Conservation (phyloP, 2,113 vertebrate genomes). For the Chamaetylas fuelleborni region DNA sequence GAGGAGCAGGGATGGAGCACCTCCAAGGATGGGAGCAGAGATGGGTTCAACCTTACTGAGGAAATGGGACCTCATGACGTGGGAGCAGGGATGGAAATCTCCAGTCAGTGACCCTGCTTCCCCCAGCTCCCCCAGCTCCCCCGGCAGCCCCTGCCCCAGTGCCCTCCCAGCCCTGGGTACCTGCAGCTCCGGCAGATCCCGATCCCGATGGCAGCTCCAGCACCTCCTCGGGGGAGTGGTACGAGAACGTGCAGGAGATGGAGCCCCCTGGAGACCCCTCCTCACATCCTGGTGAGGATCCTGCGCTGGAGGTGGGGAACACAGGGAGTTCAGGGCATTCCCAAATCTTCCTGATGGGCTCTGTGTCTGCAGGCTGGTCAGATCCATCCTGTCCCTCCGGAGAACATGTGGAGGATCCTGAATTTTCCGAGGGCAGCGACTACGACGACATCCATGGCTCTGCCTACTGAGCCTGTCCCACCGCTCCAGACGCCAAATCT, state of each 20-base stretch:
- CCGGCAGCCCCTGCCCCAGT: fast-evolving
- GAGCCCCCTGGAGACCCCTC: neutral
- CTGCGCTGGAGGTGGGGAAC: fast-evolving
- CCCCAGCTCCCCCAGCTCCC: neutral
- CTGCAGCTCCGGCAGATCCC: neutral
- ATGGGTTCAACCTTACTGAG: neutral
- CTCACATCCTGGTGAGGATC: neutral
- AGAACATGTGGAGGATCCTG: neutral
- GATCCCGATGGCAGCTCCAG: constrained; percentile 54
- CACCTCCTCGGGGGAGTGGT: constrained; percentile 76
- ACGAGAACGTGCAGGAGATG: constrained; percentile 43
- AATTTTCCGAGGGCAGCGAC: constrained; percentile 17
- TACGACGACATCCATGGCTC: constrained; percentile 66
- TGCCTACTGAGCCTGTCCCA: neutral
- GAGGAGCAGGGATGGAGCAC: neutral
- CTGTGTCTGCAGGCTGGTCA: neutral
- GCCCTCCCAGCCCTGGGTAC: neutral
- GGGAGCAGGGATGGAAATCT: neutral
- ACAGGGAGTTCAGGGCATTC: fast-evolving
- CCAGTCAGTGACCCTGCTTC: neutral
- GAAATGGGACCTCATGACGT: fast-evolving
- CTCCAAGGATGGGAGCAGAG: too few species aligned
- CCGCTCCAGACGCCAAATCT: fast-evolving
- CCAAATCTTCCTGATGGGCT: fast-evolving
- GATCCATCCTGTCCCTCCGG: neutral